Percentiles rank a stretch among this genome's conserved stretches.
These are phyloP conservation scores for Speoplatyrhinus poulsoni DNA, from an alignment of 2,113 vertebrate genomes.

Conservation along the genomic window DNA sequence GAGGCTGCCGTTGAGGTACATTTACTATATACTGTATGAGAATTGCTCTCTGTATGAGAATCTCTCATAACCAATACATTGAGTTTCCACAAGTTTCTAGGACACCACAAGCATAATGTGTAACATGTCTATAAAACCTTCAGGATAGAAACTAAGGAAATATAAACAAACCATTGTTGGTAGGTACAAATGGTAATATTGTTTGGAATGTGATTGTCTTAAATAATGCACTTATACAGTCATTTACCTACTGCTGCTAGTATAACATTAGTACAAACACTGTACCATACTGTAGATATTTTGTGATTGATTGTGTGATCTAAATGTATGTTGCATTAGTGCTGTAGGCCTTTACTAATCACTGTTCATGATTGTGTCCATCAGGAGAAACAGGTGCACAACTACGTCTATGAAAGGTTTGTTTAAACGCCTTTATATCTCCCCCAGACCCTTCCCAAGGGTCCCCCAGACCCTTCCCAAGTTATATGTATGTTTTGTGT, in stretches of 20 bases:
- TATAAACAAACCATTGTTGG: no score
- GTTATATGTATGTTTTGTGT: neutral
- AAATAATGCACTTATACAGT: no score
- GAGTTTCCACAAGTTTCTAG: neutral
- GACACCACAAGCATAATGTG: no score
- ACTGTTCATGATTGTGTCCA: conserved; percentile 30
- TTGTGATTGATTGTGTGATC: neutral
- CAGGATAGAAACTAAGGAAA: no score
- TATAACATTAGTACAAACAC: no score
- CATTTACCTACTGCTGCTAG: no score
- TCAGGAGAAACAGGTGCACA: conserved; percentile 83
- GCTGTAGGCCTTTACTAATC: neutral
- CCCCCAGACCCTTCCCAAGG: neutral
- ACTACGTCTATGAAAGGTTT: conserved; percentile 85
- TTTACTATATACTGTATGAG: neutral
- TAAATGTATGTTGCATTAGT: neutral
- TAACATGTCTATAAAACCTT: no score
- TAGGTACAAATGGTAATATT: no score
- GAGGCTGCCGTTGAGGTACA: conserved; percentile 67
- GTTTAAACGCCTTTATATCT: neutral
- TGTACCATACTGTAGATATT: neutral
- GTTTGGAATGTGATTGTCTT: no score
- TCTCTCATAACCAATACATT: neutral
- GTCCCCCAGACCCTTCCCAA: neutral
- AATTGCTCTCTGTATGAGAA: neutral